A percentile compares a stretch with the other conserved stretches of the same genome.
These are phyloP conservation scores for Coenonympha glycerion DNA, from an alignment of 2,888 invertebrate species.

Conservation along the genomic window DNA sequence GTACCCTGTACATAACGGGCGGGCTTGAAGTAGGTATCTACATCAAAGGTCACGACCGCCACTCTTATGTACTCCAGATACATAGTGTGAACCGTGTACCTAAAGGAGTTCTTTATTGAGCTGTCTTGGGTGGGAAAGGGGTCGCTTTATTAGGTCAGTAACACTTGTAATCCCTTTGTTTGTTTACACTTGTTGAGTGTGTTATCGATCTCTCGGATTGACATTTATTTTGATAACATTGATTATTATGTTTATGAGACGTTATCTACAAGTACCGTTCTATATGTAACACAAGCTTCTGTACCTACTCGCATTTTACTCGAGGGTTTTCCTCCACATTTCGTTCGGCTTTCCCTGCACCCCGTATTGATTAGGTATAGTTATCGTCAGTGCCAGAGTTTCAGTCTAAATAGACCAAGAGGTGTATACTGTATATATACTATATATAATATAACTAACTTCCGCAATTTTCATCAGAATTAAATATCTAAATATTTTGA, in stretches of 20 bases:
- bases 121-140: constrained; percentile 68
- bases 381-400: no score
- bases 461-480: no score
- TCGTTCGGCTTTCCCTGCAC: no score
- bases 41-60: constrained; percentile 69
- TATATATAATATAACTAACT: no score
- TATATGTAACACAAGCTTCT: background rate
- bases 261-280: background rate
- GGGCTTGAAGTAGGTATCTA: constrained; percentile 45
- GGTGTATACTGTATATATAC: no score
- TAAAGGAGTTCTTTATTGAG: constrained; percentile 73
- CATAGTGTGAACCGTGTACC: constrained; percentile 62
- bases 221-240: constrained; percentile 11
- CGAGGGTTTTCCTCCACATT: no score
- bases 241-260: background rate
- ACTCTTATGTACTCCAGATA: constrained; percentile 60
- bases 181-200: constrained; percentile 54
- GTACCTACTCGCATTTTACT: background rate
- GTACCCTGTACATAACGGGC: constrained; percentile 29
- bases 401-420: no score
- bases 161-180: constrained; percentile 64
- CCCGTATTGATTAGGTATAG: no score
- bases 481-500: no score
- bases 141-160: constrained; percentile 74
- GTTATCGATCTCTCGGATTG: constrained; percentile 25